A percentile compares a stretch with the other conserved stretches of the same genome.
These are phyloP conservation scores for Ageneiosus marmoratus DNA, from an alignment of 2,113 vertebrate genomes.

Conservation along the genomic window DNA sequence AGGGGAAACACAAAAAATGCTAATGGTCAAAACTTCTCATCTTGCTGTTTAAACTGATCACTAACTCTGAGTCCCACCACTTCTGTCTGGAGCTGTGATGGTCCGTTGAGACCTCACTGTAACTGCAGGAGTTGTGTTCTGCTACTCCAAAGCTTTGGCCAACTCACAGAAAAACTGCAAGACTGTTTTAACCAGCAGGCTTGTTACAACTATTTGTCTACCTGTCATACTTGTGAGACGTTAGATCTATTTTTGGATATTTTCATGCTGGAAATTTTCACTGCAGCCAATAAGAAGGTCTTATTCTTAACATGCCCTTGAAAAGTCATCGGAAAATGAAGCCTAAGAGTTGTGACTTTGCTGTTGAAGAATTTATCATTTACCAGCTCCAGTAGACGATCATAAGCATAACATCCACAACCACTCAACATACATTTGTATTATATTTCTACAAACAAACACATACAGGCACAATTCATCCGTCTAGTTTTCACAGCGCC, in stretches of 20 bases:
- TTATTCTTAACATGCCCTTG: neutral
- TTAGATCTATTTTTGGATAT: neutral
- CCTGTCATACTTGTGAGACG: neutral
- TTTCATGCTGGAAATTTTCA: neutral
- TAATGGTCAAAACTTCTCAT: too few species aligned
- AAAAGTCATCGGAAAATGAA: conserved; percentile 6
- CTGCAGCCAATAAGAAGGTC: neutral
- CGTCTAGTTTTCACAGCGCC: too few species aligned
- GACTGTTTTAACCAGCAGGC: neutral
- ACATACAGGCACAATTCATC: too few species aligned
- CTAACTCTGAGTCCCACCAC: too few species aligned
- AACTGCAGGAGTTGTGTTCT: too few species aligned
- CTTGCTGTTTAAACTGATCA: too few species aligned
- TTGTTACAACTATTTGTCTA: neutral
- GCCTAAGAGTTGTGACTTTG: neutral
- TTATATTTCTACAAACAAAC: neutral
- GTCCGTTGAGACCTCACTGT: too few species aligned
- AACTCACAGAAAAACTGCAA: too few species aligned
- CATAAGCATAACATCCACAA: neutral
- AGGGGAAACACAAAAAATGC: too few species aligned
- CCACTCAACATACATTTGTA: neutral
- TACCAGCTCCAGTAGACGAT: neutral
- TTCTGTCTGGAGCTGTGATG: too few species aligned
- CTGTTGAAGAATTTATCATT: neutral
- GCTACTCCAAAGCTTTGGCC: too few species aligned